A percentile compares a stretch with the other conserved stretches of the same genome.
Evolutionary conservation across 2,888 invertebrate genomes (phyloP).

Genomic region (Physocephala rufipes): DNA sequence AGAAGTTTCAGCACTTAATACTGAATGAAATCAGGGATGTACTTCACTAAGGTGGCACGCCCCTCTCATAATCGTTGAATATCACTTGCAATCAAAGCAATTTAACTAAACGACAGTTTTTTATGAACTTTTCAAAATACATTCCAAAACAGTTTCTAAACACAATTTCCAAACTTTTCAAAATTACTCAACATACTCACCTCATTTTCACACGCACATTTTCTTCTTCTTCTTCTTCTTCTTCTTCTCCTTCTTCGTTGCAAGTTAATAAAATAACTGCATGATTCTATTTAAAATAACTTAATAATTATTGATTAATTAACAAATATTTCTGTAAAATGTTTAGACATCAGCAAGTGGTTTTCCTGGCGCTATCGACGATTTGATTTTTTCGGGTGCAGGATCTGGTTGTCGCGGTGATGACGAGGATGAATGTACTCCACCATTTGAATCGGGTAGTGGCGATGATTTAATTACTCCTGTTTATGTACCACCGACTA

Average conservation of each 20-base stretch:
- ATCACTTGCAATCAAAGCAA: no score
- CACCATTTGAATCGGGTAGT: constrained; percentile 82
- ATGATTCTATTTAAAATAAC: no score
- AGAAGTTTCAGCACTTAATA: no score
- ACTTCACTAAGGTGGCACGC: no score
- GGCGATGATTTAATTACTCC: constrained; percentile 94
- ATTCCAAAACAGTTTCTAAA: no score
- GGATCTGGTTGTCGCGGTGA: constrained; percentile 91
- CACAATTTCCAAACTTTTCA: no score
- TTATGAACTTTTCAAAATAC: neutral
- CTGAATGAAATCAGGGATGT: no score
- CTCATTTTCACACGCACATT: no score
- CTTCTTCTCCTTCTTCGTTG: neutral
- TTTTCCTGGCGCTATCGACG: constrained; percentile 81
- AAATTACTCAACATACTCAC: no score
- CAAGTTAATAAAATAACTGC: neutral
- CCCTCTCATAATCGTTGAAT: no score
- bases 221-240: neutral
- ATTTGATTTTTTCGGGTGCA: constrained; percentile 90
- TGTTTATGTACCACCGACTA: constrained; percentile 85
- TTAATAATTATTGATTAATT: neutral
- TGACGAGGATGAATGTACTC: constrained; percentile 91
- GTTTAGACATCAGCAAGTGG: constrained; percentile 84
- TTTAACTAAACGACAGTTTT: neutral
- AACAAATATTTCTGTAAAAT: neutral